These are phyloP conservation scores for Otolemur garnettii DNA, from an alignment of 2,113 vertebrate species.

Conservation along the genomic window DNA sequence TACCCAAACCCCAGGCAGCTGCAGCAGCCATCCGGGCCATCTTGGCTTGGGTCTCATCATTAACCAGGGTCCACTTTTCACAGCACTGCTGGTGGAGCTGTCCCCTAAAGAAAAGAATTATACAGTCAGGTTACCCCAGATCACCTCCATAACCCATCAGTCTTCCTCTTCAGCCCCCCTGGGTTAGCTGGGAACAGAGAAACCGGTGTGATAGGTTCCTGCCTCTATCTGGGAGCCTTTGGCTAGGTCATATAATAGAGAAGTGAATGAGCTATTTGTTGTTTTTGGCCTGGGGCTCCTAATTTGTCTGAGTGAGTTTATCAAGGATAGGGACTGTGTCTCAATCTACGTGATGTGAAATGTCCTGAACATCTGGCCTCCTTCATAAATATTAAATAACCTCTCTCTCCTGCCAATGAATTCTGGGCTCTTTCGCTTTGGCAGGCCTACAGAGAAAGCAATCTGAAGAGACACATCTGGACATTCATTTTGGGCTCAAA, in stretches of 20 bases:
- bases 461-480: constrained; percentile 51
- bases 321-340: not conserved
- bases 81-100: constrained; percentile 99
- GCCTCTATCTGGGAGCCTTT: not conserved
- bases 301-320: not conserved
- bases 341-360: constrained; percentile 20
- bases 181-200: not conserved
- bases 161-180: not conserved
- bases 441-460: constrained; percentile 51
- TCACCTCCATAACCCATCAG: not conserved
- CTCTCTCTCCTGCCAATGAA: not conserved
- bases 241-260: not conserved
- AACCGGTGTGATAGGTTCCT: not conserved
- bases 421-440: not conserved
- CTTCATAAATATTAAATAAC: constrained; percentile 59
- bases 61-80: constrained; percentile 98
- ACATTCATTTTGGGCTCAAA: constrained; percentile 2
- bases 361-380: constrained; percentile 18
- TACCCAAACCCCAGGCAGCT: constrained; percentile 98
- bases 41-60: constrained; percentile 97
- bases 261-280: not conserved
- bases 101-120: constrained; percentile 90
- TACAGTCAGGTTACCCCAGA: constrained; percentile 9
- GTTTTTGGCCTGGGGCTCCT: not conserved
- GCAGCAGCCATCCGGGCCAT: constrained; percentile 99